Evolutionary conservation across 2,888 invertebrate species (phyloP).

Genomic region (Lydus trimaculatus): DNA sequence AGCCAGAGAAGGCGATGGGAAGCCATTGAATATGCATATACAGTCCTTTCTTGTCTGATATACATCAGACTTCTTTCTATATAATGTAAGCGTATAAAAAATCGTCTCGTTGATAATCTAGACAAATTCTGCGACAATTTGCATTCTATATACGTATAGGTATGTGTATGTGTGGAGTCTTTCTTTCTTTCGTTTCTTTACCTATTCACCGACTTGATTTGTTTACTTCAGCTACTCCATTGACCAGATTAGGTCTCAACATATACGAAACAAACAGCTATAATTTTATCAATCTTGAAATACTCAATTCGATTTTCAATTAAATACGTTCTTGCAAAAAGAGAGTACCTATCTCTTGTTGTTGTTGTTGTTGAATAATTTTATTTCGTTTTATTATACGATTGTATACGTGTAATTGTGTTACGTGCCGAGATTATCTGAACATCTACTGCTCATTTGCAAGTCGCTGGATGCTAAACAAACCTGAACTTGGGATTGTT

Average conservation of each 20-base stretch:
- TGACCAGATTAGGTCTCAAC: conserved; percentile 58
- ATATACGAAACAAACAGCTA: conserved; percentile 52
- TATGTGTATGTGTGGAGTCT: background rate
- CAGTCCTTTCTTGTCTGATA: conserved; percentile 42
- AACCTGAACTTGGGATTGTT: conserved; percentile 19
- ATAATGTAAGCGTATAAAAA: conserved; percentile 51
- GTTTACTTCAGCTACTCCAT: conserved; percentile 54
- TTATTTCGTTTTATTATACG: conserved; percentile 50
- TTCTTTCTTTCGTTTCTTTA: conserved; percentile 42
- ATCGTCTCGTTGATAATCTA: conserved; percentile 55
- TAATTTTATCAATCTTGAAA: conserved; percentile 51
- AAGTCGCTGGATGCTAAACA: conserved; percentile 19
- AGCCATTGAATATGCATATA: conserved; percentile 15
- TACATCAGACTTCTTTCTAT: conserved; percentile 46
- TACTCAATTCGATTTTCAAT: conserved; percentile 54
- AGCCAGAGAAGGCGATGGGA: conserved; percentile 37
- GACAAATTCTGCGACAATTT: conserved; percentile 62
- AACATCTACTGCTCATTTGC: conserved; percentile 34
- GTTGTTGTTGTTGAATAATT: conserved; percentile 27
- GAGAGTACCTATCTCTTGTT: conserved; percentile 32
- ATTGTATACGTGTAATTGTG: conserved; percentile 49
- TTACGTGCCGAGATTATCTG: conserved; percentile 47
- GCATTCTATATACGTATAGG: conserved; percentile 55
- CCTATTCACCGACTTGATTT: conserved; percentile 54
- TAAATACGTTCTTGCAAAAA: conserved; percentile 50